These are phyloP conservation scores for Daktulosphaira vitifoliae DNA, from an alignment of 1,140 invertebrate species.

Conservation along the genomic window DNA sequence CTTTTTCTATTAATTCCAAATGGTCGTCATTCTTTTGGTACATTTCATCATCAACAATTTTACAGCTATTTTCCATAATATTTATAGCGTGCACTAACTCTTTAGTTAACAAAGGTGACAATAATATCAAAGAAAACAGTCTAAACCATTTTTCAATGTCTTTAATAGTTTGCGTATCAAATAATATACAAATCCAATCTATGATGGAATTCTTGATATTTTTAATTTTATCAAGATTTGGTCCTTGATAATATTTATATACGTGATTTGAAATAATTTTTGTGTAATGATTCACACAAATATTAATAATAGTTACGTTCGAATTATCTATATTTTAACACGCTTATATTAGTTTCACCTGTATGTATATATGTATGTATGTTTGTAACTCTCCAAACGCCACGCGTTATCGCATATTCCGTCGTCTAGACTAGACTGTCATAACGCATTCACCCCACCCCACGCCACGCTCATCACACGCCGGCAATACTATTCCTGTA, in stretches of 20 bases:
- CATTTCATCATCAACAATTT: no score
- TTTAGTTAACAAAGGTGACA: background rate
- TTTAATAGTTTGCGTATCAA: background rate
- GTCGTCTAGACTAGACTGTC: no score
- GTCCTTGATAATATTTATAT: background rate
- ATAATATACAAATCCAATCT: background rate
- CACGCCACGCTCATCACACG: no score
- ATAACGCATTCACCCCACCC: no score
- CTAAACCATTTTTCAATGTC: constrained; percentile 2
- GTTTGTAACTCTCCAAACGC: no score
- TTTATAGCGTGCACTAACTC: background rate
- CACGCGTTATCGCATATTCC: no score
- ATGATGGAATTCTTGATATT: background rate
- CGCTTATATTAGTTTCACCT: no score
- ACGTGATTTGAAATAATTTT: background rate
- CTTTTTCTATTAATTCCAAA: no score
- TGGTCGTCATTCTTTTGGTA: no score
- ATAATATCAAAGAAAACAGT: background rate
- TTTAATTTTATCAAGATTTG: background rate
- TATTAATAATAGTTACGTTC: background rate
- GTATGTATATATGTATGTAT: no score
- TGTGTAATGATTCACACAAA: background rate
- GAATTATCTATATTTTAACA: background rate
- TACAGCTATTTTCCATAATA: background rate
- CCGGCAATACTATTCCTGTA: no score